A percentile compares a stretch with the other conserved stretches of the same genome.
phyloP scores from a whole-genome alignment of 2,888 invertebrate genomes.

The Resseliella maxima region DNA sequence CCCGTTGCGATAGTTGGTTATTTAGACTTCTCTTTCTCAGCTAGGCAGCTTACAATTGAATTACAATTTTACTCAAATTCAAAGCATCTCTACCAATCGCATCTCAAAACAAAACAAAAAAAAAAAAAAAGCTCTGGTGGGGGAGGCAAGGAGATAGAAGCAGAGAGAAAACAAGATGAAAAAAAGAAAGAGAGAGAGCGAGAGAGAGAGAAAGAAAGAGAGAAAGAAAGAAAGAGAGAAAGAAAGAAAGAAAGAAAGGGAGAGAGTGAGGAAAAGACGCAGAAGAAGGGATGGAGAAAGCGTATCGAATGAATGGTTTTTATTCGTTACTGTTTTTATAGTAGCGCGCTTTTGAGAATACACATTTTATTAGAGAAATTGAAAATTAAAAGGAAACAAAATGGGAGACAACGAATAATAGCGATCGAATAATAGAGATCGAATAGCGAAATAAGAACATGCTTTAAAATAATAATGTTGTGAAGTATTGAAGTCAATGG shows the following conservation, averaged over 20 bases:
- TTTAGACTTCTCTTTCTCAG: neutral
- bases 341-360: neutral
- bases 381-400: constrained; percentile 23
- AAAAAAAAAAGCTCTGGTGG: neutral
- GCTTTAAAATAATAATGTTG: neutral
- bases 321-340: no score
- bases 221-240: no score
- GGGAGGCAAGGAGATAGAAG: neutral
- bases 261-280: no score
- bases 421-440: neutral
- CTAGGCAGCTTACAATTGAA: constrained; percentile 29
- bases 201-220: no score
- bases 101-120: neutral
- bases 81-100: neutral
- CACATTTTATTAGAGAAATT: constrained; percentile 8
- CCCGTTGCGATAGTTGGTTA: constrained; percentile 24
- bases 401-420: neutral
- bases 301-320: no score
- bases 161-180: neutral
- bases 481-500: neutral
- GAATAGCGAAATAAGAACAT: neutral
- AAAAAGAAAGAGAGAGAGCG: neutral
- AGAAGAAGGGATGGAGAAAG: no score
- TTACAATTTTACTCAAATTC: constrained; percentile 14
- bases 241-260: no score